A percentile compares a stretch with the other conserved stretches of the same genome.
Evolutionary conservation across 2,113 vertebrate genomes (phyloP).

Genomic region (Empidonax traillii): DNA sequence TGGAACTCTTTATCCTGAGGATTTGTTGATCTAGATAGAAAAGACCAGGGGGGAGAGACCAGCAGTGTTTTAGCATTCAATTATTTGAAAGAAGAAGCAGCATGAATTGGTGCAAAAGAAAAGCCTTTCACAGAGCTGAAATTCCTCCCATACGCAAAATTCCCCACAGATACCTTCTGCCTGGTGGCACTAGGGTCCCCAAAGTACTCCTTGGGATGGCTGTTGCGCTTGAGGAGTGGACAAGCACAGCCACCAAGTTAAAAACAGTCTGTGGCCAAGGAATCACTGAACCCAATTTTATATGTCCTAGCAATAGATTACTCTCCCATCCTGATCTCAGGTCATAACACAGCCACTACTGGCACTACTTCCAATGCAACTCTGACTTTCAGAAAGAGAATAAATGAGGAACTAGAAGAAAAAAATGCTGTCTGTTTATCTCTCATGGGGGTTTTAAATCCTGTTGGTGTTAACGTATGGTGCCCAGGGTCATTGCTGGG

Average conservation of each 20-base stretch:
- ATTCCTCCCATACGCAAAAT: background rate
- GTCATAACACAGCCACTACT: background rate
- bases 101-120: background rate
- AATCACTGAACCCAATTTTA: background rate
- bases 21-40: background rate
- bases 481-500: conserved; percentile 14
- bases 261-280: background rate
- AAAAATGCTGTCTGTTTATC: background rate
- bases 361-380: background rate
- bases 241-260: background rate
- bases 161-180: background rate
- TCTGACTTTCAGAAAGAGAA: background rate
- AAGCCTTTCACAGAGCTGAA: background rate
- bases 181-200: background rate
- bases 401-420: background rate
- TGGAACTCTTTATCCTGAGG: background rate
- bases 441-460: background rate
- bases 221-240: background rate
- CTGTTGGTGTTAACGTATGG: background rate
- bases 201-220: background rate
- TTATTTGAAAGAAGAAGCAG: background rate
- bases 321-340: background rate
- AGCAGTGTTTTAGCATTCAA: background rate
- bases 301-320: background rate
- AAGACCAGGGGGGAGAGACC: background rate